Evolutionary conservation across 2,113 vertebrate genomes (phyloP), one percentile per base, ranked within the genome.

Genomic region (Sander vitreus): DNA sequence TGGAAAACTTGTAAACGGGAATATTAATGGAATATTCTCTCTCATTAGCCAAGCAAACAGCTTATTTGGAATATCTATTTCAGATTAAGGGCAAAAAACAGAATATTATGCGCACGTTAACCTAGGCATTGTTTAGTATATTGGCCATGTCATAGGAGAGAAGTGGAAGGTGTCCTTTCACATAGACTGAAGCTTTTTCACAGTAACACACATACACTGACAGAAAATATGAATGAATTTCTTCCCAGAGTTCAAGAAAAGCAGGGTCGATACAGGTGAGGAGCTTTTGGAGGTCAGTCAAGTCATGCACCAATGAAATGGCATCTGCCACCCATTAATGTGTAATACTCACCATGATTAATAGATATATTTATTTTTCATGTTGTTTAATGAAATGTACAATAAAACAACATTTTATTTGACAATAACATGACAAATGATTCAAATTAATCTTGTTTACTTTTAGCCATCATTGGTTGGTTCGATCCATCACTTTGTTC

Each of bases 201-300:
- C 33, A 33, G 33, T 33, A 6, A 6, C 30, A 47, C 25, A 60
- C 14, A 21, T 10, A 27, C 36, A 47, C 55, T 10, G 13, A 33
- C 63, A 62, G 23, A 53, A 59, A 45, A 43, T 27, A 50, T 51
- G 62, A 21, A 73, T 72, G 25, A 4, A 48, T 66, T 65, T 51
- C 43, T 66, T 50, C 1, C 13, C 13, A 66, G 16, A 12, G 30
- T 21, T 83, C 23, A 64, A 33, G 6, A 45, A 53, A 48, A 65
- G 19, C 6, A 16, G 45, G 10, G 43, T 43, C 0, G 64, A 68
- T 39, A 27, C 23, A 73, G 75, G 36, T 36, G 54, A 62, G 6
- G 13, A 62, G 57, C n/a, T 19, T 8, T 9, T 55, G 39, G 64
- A 75, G 58, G 76, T 66, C 53, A 63, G 4, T 39, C 18, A 43